phyloP scores from a whole-genome alignment of 2,888 invertebrate species.

The Gastrophysa polygoni region DNA sequence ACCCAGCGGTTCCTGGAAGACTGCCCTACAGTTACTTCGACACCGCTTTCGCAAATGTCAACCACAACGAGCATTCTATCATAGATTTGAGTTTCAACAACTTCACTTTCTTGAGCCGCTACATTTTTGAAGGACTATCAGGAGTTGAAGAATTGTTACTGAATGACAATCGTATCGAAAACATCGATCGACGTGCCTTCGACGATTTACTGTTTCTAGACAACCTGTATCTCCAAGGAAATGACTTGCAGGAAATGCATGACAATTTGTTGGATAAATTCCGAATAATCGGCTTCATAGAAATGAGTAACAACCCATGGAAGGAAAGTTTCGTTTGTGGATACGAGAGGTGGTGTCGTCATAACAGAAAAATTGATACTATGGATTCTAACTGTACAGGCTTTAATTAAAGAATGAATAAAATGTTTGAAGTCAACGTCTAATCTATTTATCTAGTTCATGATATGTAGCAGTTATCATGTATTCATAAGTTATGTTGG shows the following conservation, averaged over 20 bases:
- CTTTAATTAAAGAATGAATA: neutral
- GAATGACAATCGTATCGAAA: conserved; percentile 33
- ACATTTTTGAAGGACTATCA: conserved; percentile 32
- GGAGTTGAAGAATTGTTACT: conserved; percentile 32
- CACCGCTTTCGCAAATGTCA: conserved; percentile 29
- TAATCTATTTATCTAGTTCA: too few species aligned
- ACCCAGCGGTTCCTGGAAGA: conserved; percentile 7
- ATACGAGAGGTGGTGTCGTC: conserved; percentile 26
- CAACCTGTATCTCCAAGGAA: conserved; percentile 34
- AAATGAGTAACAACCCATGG: conserved; percentile 30
- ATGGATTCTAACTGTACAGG: conserved; percentile 26
- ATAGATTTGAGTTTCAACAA: conserved; percentile 41
- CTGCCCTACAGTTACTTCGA: conserved; percentile 33
- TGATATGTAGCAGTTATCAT: too few species aligned
- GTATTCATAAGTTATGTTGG: too few species aligned
- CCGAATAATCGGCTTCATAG: conserved; percentile 12
- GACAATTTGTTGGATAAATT: conserved; percentile 18
- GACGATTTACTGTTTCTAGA: conserved; percentile 23
- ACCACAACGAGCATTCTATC: conserved; percentile 16
- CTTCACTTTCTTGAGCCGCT: conserved; percentile 33
- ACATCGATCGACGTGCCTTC: conserved; percentile 34
- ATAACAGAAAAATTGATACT: conserved; percentile 15
- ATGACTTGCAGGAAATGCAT: conserved; percentile 27
- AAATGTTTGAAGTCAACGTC: too few species aligned
- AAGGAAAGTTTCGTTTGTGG: conserved; percentile 24